These are phyloP conservation scores for Orius insidiosus DNA, from an alignment of 1,140 invertebrate species.

Conservation along the genomic window DNA sequence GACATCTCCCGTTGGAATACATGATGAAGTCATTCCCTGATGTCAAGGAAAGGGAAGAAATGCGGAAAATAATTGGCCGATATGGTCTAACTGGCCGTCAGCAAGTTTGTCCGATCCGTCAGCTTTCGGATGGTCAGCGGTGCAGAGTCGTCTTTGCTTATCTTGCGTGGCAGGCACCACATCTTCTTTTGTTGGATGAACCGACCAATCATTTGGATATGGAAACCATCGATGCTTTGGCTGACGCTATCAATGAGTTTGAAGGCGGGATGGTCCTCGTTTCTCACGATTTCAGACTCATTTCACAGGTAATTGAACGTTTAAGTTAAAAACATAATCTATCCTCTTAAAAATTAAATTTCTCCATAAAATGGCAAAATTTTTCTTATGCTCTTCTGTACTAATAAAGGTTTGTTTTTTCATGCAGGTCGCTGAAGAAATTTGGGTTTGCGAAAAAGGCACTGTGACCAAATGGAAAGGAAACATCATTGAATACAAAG, in stretches of 20 bases:
- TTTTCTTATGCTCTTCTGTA: neutral
- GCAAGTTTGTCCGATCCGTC: constrained; percentile 94
- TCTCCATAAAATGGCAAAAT: neutral
- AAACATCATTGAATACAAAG: constrained; percentile 90
- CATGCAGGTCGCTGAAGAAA: neutral
- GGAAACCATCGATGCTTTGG: constrained; percentile 97
- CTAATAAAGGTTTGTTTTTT: neutral
- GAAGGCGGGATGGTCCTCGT: constrained; percentile 95
- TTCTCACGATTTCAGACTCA: constrained; percentile 94
- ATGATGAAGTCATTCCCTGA: constrained; percentile 97
- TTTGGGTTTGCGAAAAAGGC: constrained; percentile 65
- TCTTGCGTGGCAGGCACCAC: constrained; percentile 87
- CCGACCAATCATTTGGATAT: constrained; percentile 99
- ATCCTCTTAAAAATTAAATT: neutral
- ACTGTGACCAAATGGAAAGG: constrained; percentile 94
- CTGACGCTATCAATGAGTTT: constrained; percentile 94
- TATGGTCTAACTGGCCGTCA: constrained; percentile 93
- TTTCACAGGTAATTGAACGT: constrained; percentile 67
- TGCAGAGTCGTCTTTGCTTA: constrained; percentile 98
- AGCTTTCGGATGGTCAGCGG: constrained; percentile 93
- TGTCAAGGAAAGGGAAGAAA: constrained; percentile 93
- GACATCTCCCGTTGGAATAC: constrained; percentile 88
- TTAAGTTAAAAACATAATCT: neutral
- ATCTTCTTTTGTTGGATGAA: constrained; percentile 88
- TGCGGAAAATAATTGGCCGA: constrained; percentile 96